Percentiles rank a stretch among this genome's conserved stretches.
Evolutionary conservation across 1,140 invertebrate species (phyloP).

Genomic region (Cydia pomonella): DNA sequence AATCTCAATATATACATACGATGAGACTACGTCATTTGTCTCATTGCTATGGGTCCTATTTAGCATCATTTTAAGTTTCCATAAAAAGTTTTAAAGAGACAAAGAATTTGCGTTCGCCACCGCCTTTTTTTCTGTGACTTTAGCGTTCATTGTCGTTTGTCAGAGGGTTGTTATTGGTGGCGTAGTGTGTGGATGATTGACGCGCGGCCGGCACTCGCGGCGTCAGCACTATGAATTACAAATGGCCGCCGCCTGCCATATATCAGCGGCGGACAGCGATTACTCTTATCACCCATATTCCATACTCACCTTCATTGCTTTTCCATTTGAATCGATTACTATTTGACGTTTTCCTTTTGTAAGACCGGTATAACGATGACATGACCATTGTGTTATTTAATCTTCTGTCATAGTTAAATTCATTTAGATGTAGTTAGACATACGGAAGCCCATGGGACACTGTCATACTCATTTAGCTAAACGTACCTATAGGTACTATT

Average conservation of each 20-base stretch:
- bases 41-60: conserved; percentile 29
- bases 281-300: conserved; percentile 18
- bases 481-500: too few species aligned
- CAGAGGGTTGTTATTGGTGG: not conserved
- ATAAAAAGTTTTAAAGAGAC: conserved; percentile 15
- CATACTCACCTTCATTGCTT: conserved; percentile 31
- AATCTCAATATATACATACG: conserved; percentile 15
- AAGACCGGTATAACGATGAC: not conserved
- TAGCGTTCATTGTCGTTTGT: not conserved
- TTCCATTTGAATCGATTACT: conserved; percentile 23
- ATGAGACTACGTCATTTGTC: conserved; percentile 17
- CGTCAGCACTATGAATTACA: conserved; percentile 32
- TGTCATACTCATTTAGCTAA: too few species aligned
- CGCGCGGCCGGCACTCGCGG: not conserved
- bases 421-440: too few species aligned
- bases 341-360: not conserved
- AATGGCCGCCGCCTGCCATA: conserved; percentile 19
- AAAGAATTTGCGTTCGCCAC: not conserved
- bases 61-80: conserved; percentile 33
- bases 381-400: too few species aligned
- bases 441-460: too few species aligned
- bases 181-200: not conserved
- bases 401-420: too few species aligned
- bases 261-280: not conserved
- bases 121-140: not conserved